Base-by-base conservation (phyloP, 2,797 vertebrate genomes). In the Dipus sagitta region DNA sequence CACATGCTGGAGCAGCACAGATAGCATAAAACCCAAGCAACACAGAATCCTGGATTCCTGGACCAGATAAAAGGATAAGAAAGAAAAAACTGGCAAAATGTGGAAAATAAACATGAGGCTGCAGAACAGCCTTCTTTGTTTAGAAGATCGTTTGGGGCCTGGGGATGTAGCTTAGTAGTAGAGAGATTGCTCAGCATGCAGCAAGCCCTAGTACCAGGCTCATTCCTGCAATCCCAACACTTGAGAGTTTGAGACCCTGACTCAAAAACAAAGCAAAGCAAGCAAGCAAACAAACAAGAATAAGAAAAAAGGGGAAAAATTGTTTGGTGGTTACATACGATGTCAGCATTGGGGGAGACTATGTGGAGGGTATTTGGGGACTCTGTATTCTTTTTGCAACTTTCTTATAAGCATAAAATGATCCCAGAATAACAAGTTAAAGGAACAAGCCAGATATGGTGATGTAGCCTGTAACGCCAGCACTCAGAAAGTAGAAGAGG, bases 1-100 rank as follows among this genome's bases (percentile, higher is more conserved):
- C 2, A 28, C 1, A 12, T 26, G 9, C 8, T 0, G 7, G 54
- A 77, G 58, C 42, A 42, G 65, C 14, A 15, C 1, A 2, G 11
- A 13, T 11, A 32, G 68, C 42, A 38, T 38, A 47, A 8, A 60
- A 60, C 30, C 26, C 26, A 34, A 20, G 62, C 8, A 26, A 20
- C 0, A 7, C 3, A 38, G 52, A 79, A 21, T 47, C 58, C 26
- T n/a, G 21, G 12, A 62, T 15, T 47, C 71, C 62, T 30, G 54
- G 72, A 4, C 32, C 11, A 80, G 32, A 34, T 10, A 26, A 52
- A 67, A 81, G 23, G 12, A 24, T 3, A 52, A 20, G 2, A 81
- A 34, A 28, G 52, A 28, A 34, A 54, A 68, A 85, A 68, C 12
- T 1, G 17, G 75, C 34, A 34, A 58, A 26, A 68, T 8, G 13